Evolutionary conservation across 1,140 invertebrate genomes (phyloP).

Genomic region (Elymnias hypermnestra): DNA sequence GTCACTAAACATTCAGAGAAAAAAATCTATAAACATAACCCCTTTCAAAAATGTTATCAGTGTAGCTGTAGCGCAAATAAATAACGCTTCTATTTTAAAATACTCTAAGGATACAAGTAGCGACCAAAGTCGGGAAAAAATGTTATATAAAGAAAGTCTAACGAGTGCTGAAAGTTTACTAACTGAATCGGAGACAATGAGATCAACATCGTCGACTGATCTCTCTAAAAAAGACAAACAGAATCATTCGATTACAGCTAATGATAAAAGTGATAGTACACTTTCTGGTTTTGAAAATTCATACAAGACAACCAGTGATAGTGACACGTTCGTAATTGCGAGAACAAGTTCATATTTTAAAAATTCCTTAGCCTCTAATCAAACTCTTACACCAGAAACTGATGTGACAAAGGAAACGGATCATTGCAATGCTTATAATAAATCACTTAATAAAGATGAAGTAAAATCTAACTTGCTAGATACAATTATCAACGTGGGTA

Average conservation of each 20-base stretch:
- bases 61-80: conserved; percentile 34
- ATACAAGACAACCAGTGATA: conserved; percentile 8
- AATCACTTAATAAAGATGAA: background rate
- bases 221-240: background rate
- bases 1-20: background rate
- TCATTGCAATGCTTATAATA: background rate
- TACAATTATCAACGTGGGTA: conserved; percentile 13
- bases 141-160: conserved; percentile 22
- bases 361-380: conserved; percentile 18
- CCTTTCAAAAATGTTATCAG: conserved; percentile 35
- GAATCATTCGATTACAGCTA: background rate
- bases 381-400: conserved; percentile 15
- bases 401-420: conserved; percentile 4
- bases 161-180: conserved; percentile 25
- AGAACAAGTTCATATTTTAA: conserved; percentile 32
- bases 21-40: background rate
- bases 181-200: conserved; percentile 7
- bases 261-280: background rate
- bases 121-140: conserved; percentile 16
- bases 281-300: background rate
- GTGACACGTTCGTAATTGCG: conserved; percentile 26
- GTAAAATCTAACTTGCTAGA: conserved; percentile 11
- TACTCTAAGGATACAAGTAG: conserved; percentile 7
- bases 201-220: conserved; percentile 2
- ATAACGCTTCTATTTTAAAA: conserved; percentile 19